phyloP scores from a whole-genome alignment of 2,113 vertebrate species.

The Rhadina sibilatrix region DNA sequence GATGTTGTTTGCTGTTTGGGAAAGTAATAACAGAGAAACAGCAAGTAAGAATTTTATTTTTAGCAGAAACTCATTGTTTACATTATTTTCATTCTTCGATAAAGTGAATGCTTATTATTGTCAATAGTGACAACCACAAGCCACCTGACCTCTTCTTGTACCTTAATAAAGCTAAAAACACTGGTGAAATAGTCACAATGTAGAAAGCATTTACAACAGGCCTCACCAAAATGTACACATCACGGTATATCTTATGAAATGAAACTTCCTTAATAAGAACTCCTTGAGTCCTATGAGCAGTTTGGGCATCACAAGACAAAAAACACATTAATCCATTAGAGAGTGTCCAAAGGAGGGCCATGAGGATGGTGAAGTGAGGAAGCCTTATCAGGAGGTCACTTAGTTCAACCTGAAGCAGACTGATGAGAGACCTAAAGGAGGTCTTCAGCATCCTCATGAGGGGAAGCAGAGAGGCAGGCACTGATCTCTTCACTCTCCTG shows the following conservation, averaged over 20 bases:
- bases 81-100: neutral
- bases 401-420: neutral
- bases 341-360: neutral
- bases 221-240: neutral
- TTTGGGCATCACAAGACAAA: neutral
- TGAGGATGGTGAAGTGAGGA: neutral
- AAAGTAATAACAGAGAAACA: constrained; percentile 54
- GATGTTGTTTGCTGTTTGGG: constrained; percentile 53
- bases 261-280: neutral
- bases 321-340: neutral
- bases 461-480: neutral
- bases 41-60: constrained; percentile 31
- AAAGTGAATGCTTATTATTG: constrained; percentile 24
- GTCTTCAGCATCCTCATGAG: neutral
- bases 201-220: neutral
- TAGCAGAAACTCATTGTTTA: neutral
- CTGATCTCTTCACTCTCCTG: neutral
- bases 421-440: neutral
- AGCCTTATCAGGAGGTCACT: neutral
- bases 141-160: neutral
- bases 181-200: neutral
- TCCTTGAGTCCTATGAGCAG: neutral
- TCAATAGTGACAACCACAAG: neutral
- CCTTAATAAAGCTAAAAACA: neutral
- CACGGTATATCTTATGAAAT: too few species aligned